phyloP scores from a whole-genome alignment of 2,888 invertebrate genomes.

The Lamellibrachia columna region DNA sequence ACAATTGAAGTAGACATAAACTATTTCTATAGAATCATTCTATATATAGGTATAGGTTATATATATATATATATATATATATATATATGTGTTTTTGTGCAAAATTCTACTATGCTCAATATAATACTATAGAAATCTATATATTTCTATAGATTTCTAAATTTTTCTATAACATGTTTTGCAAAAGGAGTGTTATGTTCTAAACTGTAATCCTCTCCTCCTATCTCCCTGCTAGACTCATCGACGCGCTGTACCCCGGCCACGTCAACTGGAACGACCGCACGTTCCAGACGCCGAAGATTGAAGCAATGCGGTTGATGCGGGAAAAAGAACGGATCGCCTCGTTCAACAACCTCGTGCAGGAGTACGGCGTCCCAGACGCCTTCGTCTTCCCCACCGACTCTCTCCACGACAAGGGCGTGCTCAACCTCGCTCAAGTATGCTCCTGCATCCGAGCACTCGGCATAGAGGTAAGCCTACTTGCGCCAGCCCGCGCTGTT shows the following conservation, averaged over 20 bases:
- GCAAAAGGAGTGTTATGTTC: background rate
- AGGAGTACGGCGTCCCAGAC: constrained; percentile 41
- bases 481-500: background rate
- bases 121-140: too few species aligned
- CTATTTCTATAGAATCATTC: too few species aligned
- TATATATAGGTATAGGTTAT: too few species aligned
- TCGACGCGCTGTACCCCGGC: constrained; percentile 41
- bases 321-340: constrained; percentile 42
- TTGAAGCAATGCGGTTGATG: constrained; percentile 43
- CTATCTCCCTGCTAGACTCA: constrained; percentile 32
- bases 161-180: too few species aligned
- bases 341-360: constrained; percentile 38
- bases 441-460: constrained; percentile 41
- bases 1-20: too few species aligned
- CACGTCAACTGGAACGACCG: constrained; percentile 41
- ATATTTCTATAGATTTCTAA: too few species aligned
- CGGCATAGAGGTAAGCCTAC: constrained; percentile 39
- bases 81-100: too few species aligned
- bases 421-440: constrained; percentile 43
- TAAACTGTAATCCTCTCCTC: background rate
- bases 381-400: constrained; percentile 44
- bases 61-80: too few species aligned
- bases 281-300: constrained; percentile 43
- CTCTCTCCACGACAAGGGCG: constrained; percentile 42
- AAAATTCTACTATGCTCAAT: too few species aligned